A percentile compares a stretch with the other conserved stretches of the same genome.
These are phyloP conservation scores for Anableps anableps DNA, from an alignment of 2,797 vertebrate genomes.

Conservation along the genomic window DNA sequence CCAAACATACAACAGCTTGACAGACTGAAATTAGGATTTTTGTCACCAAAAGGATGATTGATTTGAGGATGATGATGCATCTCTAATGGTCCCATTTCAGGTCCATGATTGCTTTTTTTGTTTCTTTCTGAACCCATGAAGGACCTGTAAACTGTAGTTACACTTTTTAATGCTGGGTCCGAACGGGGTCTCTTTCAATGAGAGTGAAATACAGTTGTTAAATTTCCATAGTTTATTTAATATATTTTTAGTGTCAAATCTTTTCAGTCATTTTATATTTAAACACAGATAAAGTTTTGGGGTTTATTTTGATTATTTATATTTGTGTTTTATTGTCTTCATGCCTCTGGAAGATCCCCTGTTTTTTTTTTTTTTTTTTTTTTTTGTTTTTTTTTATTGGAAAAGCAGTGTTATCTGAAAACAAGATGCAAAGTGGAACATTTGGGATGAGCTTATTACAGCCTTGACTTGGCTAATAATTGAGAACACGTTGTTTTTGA, in stretches of 20 bases:
- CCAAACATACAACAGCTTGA: background rate
- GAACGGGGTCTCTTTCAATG: background rate
- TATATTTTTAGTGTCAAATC: too few species aligned
- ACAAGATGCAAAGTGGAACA: background rate
- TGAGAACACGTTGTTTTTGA: background rate
- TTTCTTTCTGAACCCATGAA: background rate
- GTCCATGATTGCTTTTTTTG: background rate
- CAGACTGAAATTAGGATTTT: background rate
- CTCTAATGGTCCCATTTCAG: background rate
- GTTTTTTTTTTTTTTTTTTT: background rate
- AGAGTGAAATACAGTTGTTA: background rate
- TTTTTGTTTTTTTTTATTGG: background rate
- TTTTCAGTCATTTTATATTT: too few species aligned
- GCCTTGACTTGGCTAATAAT: background rate
- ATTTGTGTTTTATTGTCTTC: background rate
- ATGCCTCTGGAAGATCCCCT: background rate
- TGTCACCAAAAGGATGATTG: background rate
- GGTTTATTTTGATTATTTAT: background rate
- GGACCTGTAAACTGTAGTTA: background rate
- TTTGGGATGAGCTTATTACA: background rate
- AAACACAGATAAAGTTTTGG: too few species aligned
- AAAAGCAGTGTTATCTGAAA: background rate
- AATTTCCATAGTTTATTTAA: too few species aligned
- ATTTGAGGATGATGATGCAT: background rate
- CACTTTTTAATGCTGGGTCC: background rate